Evolutionary conservation across 2,797 vertebrate genomes (phyloP), one percentile per base, ranked within the genome.

Genomic region (Serranus cabrilla): DNA sequence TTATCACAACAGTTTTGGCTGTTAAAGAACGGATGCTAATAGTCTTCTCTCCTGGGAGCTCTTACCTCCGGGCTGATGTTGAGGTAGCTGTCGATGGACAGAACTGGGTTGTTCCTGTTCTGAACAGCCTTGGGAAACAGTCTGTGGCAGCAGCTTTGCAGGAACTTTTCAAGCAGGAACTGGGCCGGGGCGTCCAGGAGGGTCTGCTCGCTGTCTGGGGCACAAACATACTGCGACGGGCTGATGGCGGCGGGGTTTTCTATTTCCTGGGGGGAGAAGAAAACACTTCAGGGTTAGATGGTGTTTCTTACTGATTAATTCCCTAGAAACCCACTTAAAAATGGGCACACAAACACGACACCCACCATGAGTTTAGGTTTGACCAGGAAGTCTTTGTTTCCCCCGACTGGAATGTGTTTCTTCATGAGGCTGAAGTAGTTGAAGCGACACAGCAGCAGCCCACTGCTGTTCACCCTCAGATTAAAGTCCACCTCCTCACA

Each of bases 401-500:
- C 97, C 56, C 97, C 98, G 21, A 96, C 96, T 80, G 97, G 96
- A 87, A 99, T 96, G 76, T 97, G 95, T 87, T 99, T 99, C 93
- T 99, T 99, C 98, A 99, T 99, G 89, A 99, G 93, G 81, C 96
- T 99, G 95, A 99, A 99, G 89, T 95, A 94, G 91, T 99, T 99
- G 89, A 99, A 99, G 88, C 98, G 96, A 90, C 98, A 99, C 84
- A 99, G 95, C 82, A 98, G 96, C 74, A 99, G 93, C 7, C 97
- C 97, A 0, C 97, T 98, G 83, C 97, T 99, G 89, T 99, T 97
- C 2, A 97, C 97, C 86, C 97, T 93, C 62, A 99, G 94, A 69
- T 99, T 99, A 78, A 99, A 99, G 89, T 99, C 98, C 82, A 99
- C 95, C 54, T 99, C 98, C 92, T 99, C 98, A 87, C 97, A 99